Evolutionary conservation across 64 coral and sea anemone species (phyloP), one percentile per base, ranked within the genome.

Genomic region (Platygyra sinensis): DNA sequence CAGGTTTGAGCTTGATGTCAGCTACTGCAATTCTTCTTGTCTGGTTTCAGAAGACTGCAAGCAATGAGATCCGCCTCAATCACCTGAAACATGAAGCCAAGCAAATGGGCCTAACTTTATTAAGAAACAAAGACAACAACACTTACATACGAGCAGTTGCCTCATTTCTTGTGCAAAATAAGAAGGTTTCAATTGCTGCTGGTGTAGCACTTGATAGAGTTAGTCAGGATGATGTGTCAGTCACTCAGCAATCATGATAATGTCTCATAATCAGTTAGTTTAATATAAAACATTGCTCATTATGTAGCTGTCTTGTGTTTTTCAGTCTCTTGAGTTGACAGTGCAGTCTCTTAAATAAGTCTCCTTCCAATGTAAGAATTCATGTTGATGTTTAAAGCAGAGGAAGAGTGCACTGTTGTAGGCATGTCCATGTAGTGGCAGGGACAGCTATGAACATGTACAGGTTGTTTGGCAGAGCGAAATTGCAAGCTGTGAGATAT

Each of bases 61-160:
- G 18, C 12, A 78, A 19, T 55, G 76, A 78, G 5, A 10, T 54
- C 17, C 3, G 16, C 51, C 22, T 78, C 20, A 3, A 78, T 24
- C 42, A 42, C 22, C 50, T 78, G 15, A 78, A 78, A 6, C 22
- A 78, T 27, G 46, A 78, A 8, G 76, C 42, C 16, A 78, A 78
- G 46, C 17, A 55, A 10, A 10, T 78, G 22, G 76, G 46, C 4
- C 5, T 78, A 12, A 77, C 31, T 24, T 32, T 77, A 24, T 78
- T 52, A 11, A 16, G 20, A 24, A 78, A 78, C 49, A 78, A 78
- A 54, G 76, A 78, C 46, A 78, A 78, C 55, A 78, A 54, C 20
- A 78, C 76, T 12, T 22, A 78, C 50, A 51, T 78, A 10, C 16
- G 22, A 22, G 76, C 76, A 54, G 20, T 78, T 8, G 76, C 76